phyloP scores from a whole-genome alignment of 37 sponge, comb jelly and placozoan genomes.

The Bolinopsis microptera region DNA sequence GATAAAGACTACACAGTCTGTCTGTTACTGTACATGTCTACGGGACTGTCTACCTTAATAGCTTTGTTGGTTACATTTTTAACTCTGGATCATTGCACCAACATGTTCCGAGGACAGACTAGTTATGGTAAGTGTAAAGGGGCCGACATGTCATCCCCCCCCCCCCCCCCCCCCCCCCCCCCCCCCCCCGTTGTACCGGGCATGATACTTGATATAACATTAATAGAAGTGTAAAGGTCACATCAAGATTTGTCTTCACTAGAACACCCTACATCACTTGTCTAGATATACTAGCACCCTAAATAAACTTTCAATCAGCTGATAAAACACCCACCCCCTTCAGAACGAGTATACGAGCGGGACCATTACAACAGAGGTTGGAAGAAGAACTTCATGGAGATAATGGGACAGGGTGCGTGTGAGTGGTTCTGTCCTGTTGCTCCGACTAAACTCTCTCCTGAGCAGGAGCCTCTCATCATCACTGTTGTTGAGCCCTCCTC shows the following conservation, averaged over 20 bases:
- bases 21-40: neutral
- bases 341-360: slow-evolving; percentile 28
- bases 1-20: neutral
- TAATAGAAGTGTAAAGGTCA: no score
- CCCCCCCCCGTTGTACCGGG: no score
- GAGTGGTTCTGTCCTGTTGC: slow-evolving; percentile 25
- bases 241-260: no score
- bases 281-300: no score
- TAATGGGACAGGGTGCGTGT: neutral
- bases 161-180: no score
- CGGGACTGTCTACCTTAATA: neutral
- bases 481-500: slow-evolving; percentile 43
- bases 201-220: no score
- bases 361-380: slow-evolving; percentile 22
- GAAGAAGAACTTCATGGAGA: slow-evolving; percentile 19
- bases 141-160: no score
- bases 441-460: neutral
- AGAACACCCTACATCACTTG: no score
- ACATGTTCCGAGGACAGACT: slow-evolving; percentile 30
- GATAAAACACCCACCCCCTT: no score
- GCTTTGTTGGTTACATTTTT: neutral
- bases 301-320: no score
- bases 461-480: slow-evolving; percentile 22
- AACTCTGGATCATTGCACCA: slow-evolving; percentile 47
- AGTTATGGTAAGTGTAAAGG: slow-evolving; percentile 41